Evolutionary conservation across 2,888 invertebrate genomes (phyloP), one percentile per base, ranked within the genome.

Genomic region (Metallyticus violacea): DNA sequence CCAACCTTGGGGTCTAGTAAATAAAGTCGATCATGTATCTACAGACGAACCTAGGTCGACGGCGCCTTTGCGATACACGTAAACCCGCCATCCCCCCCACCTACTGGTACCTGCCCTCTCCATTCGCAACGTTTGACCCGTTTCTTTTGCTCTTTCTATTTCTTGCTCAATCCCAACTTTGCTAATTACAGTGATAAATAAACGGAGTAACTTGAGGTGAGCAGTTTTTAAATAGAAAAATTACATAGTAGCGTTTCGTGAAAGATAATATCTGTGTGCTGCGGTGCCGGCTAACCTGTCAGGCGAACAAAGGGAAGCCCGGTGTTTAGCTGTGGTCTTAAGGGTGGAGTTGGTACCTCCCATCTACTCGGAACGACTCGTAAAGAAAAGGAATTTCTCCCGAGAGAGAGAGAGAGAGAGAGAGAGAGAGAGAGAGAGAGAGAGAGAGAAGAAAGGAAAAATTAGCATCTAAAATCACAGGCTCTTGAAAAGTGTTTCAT

Each of bases 121-220:
- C 29, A 9, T 40, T 62, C 40, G 9, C 22, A 22, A 9, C 15
- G 40, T 62, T 62, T 62, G 40, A 62, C 40, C 40, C 40, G 40
- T 62, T 62, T 62, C 40, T 62, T 62, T 62, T 62, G 15, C 40
- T 62, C 22, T 62, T 62, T 62, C 40, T 62, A 15, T 62, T 62
- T 22, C 40, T 62, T 62, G 40, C 40, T 62, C 40, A 62, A 62
- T 62, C 40, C 40, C 40, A 62, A 62, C 40, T 62, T 77, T 77
- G 77, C 28, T 83, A 83, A 83, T 83, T 83, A 83, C 83, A 83
- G 83, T 83, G 83, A 82, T 82, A 82, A 82, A 82, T 82, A 82
- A 25, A 81, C 5, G 25, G 76, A 25, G 83, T 83, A 83, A 83
- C 77, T 77, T 26, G 83, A 83, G 77, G 7, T 28, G 77, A 83